Base-by-base conservation (phyloP, 2,797 vertebrate genomes). In the Vultur gryphus region DNA sequence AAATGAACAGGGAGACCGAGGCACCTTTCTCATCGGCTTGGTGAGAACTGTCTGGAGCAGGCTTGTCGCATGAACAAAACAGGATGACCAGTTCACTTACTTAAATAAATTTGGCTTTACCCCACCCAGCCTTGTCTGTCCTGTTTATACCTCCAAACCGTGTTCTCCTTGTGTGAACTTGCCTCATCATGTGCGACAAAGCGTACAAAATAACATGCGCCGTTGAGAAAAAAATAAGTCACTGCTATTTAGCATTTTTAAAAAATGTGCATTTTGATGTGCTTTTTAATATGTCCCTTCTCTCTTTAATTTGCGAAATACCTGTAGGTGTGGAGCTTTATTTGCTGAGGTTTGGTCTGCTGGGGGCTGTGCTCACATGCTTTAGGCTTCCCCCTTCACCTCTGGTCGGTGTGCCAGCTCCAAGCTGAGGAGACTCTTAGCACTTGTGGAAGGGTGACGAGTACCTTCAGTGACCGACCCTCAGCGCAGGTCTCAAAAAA, bases 91-190 rank as follows among this genome's bases (percentile, higher is more conserved):
- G 78, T 69, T 96, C 96, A 89, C 85, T 97, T 37, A 37, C 37
- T 37, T 71, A 26, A 26, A 73, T 92, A 66, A 89, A 70, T 95
- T 88, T 92, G 92, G 52, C 64, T 90, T 95, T 58, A 69, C 87
- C 61, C 79, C 86, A 79, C 78, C 51, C 93, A 95, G 64, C 46
- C 90, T 96, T 70, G 94, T 93, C 94, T 95, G 91, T 85, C 82
- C 93, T 95, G 78, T 94, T 95, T 84, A 55, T 52, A 86, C 77
- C 86, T 95, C 65, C 49, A 71, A 55, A 76, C 41, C 1, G 0
- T 20, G 7, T 64, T 91, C 65, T 81, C 48, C 65, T 77, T 61
- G 88, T 77, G 69, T 87, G 81, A 95, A 89, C 90, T 87, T 91
- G 84, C 57, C 62, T 77, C 66, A 28, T 66, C 54, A 3, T 46